Conservation (phyloP, 2,888 invertebrate species). For the Lydus trimaculatus region DNA sequence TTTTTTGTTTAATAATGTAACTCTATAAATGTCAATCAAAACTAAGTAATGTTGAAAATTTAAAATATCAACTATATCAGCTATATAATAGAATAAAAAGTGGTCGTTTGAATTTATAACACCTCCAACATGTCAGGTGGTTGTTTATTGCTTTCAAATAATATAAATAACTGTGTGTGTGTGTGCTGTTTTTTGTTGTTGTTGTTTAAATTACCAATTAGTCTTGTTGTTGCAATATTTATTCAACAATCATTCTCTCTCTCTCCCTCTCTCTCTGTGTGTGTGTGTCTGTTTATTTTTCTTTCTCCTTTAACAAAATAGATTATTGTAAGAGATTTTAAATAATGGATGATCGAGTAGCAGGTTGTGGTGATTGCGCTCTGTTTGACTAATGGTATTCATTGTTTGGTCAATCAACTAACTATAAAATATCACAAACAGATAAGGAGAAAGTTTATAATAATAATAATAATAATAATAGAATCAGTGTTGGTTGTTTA, state of each 20-base stretch:
- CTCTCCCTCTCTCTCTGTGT: no score
- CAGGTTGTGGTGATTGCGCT: slow-evolving; percentile 25
- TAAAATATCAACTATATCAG: not conserved
- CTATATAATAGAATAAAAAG: slow-evolving; percentile 1
- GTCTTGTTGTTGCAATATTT: slow-evolving; percentile 10
- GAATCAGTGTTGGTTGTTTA: slow-evolving; percentile 11
- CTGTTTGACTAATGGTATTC: slow-evolving; percentile 29
- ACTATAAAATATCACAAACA: slow-evolving; percentile 22
- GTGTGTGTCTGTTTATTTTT: not conserved
- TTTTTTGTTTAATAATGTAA: not conserved
- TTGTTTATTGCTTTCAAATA: slow-evolving; percentile 9
- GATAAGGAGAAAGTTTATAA: slow-evolving; percentile 29
- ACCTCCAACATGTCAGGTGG: slow-evolving; percentile 9
- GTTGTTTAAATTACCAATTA: slow-evolving; percentile 13
- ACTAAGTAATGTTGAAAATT: slow-evolving; percentile 5
- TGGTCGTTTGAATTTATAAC: slow-evolving; percentile 9
- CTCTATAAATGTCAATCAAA: slow-evolving; percentile 10
- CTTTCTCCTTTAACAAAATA: not conserved
- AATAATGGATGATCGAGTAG: slow-evolving; percentile 30
- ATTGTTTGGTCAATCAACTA: slow-evolving; percentile 29
- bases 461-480: slow-evolving; percentile 11
- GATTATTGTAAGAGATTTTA: slow-evolving; percentile 11
- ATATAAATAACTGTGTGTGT: not conserved
- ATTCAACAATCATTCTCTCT: not conserved
- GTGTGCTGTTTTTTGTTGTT: not conserved